These are phyloP conservation scores for Tadarida brasiliensis DNA, from an alignment of 2,797 vertebrate genomes.

Conservation along the genomic window DNA sequence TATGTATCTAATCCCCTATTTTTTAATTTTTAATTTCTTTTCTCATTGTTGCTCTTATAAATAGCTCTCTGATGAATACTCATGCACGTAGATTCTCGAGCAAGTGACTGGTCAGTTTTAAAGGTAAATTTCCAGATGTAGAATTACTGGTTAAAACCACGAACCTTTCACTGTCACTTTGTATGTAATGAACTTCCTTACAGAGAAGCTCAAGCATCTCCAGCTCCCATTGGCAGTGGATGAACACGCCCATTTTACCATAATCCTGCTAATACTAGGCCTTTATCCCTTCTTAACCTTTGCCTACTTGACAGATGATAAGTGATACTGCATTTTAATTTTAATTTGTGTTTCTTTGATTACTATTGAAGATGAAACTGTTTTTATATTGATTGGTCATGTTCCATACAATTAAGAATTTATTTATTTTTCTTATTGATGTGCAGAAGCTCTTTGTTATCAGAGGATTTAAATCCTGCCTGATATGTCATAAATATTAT, in stretches of 20 bases:
- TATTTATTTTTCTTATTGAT: neutral
- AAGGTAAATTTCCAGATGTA: neutral
- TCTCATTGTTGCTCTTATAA: slow-evolving; percentile 9
- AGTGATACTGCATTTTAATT: neutral
- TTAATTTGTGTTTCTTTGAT: neutral
- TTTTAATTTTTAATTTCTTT: neutral
- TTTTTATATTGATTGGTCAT: neutral
- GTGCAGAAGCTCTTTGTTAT: neutral
- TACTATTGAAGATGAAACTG: neutral
- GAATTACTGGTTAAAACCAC: neutral
- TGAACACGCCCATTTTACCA: neutral
- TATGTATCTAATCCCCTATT: neutral
- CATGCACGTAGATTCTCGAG: neutral
- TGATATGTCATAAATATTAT: neutral
- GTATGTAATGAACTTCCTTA: neutral
- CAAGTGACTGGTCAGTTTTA: slow-evolving; percentile 7
- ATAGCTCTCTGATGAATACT: neutral
- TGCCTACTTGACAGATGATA: neutral
- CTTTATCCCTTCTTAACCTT: neutral
- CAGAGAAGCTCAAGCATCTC: neutral
- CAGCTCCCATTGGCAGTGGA: neutral
- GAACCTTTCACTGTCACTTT: neutral
- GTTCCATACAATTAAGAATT: neutral
- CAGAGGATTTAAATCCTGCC: neutral
- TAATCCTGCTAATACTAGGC: neutral